phyloP scores from a whole-genome alignment of 2,888 invertebrate genomes.

The Encarsia formosa region DNA sequence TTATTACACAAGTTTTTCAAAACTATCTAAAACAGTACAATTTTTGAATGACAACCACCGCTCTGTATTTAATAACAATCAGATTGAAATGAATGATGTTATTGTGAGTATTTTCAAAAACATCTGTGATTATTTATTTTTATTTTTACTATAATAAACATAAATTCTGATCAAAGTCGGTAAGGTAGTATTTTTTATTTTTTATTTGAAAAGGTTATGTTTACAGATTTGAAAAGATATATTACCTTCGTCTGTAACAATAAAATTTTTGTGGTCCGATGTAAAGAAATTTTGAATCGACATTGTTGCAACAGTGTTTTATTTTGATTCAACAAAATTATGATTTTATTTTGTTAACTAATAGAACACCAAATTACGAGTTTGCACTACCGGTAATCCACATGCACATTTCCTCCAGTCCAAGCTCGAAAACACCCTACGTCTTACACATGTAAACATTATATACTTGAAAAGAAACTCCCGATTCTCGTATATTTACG shows the following conservation, averaged over 20 bases:
- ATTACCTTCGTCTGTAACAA: constrained; percentile 45
- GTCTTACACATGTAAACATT: too few relatives aligned
- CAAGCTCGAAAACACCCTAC: too few relatives aligned
- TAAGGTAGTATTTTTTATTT: not conserved
- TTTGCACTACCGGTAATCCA: too few relatives aligned
- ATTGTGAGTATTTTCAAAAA: not conserved
- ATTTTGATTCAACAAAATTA: too few relatives aligned
- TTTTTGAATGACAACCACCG: not conserved
- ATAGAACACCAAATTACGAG: too few relatives aligned
- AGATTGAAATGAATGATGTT: not conserved
- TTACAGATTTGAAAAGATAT: not conserved
- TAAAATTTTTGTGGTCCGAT: constrained; percentile 28
- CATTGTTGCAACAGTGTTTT: constrained; percentile 15
- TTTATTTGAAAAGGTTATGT: constrained; percentile 8
- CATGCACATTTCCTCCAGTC: too few relatives aligned
- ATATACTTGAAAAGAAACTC: too few relatives aligned
- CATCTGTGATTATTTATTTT: not conserved
- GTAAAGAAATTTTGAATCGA: constrained; percentile 12
- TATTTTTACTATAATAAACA: too few relatives aligned
- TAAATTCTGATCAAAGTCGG: not conserved
- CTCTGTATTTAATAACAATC: too few relatives aligned
- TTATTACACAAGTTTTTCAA: not conserved
- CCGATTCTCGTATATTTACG: too few relatives aligned
- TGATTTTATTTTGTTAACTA: too few relatives aligned
- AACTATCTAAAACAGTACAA: not conserved